Evolutionary conservation across 2,888 invertebrate genomes (phyloP).

Genomic region (Ectobius pallidus): DNA sequence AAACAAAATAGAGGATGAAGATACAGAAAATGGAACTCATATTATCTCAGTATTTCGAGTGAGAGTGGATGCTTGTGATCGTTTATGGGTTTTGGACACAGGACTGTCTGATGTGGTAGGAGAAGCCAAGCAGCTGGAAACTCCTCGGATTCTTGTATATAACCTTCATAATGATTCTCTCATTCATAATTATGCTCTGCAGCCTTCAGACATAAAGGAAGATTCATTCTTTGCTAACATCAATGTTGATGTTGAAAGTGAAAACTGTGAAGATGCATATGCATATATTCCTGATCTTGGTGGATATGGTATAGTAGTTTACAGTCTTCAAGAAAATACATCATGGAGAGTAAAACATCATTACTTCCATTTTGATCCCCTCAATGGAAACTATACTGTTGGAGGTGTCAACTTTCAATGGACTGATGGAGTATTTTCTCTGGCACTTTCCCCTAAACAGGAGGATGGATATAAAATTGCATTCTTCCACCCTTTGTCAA

Average conservation of each 20-base stretch:
- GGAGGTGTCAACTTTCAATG: conserved; percentile 73
- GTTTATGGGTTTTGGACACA: conserved; percentile 82
- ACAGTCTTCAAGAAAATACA: conserved; percentile 72
- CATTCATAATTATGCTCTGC: conserved; percentile 65
- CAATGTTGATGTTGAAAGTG: conserved; percentile 71
- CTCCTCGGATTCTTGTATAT: conserved; percentile 63
- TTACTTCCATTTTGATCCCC: conserved; percentile 72
- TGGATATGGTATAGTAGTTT: conserved; percentile 77
- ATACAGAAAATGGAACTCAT: conserved; percentile 7
- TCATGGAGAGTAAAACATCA: conserved; percentile 77
- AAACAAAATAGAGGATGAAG: neutral
- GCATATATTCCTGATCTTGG: conserved; percentile 77
- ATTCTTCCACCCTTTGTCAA: conserved; percentile 81
- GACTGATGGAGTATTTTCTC: conserved; percentile 79
- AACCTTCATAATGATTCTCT: conserved; percentile 78
- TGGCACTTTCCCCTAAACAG: conserved; percentile 70
- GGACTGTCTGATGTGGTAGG: conserved; percentile 78
- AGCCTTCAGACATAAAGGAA: conserved; percentile 69
- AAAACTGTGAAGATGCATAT: conserved; percentile 75
- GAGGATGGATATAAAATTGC: conserved; percentile 71
- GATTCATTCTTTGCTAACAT: conserved; percentile 83
- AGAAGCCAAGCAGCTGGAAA: conserved; percentile 66
- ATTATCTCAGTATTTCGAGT: conserved; percentile 69
- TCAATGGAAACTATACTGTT: conserved; percentile 73
- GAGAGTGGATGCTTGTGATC: conserved; percentile 73